Base-by-base conservation (phyloP, 2,113 vertebrate species). In the Poeciliopsis occidentalis region DNA sequence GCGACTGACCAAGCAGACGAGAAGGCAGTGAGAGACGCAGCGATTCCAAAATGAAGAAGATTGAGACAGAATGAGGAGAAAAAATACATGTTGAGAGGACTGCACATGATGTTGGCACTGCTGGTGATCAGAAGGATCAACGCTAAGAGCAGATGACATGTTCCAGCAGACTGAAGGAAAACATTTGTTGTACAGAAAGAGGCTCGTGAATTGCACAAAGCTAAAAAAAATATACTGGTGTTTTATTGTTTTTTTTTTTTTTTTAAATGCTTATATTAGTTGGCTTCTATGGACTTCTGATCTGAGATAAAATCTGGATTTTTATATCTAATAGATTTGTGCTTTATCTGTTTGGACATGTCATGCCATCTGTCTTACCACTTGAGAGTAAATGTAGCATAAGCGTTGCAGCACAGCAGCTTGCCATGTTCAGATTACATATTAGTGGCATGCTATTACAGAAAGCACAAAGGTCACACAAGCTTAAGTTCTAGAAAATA, bases 401-500 rank as follows among this genome's bases (percentile, higher is more conserved):
- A n/a, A 57, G 24, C 51, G n/a, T 8, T 57, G 51, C 57, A 41
- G 10, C 34, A 63, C 34, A 44, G 7, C 54, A 65, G 70, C 47
- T 54, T 19, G 57, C 31, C 29, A 12, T 32, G 60, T 4, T 54
- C 63, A 27, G 54, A 31, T 66, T 3, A 12, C 19, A 37, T 57
- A 64, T 64, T 39, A 67, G 31, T 75, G 30, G 67, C 47, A 65
- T 44, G 62, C 29, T 60, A n/a, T 62, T 64, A 75, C 30, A 37
- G 60, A 68, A 65, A 68, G 71, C 69, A 74, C 67, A 83, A 64
- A 68, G 47, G 51, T 57, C 24, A 57, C 51, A 11, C 17, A 57
- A 24, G 51, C 51, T 57, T 24, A 8, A 10, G 51, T 57, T 57
- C 51, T 57, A n/a, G 19, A 57, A 57, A 57, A n/a, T 54, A 57